phyloP scores from a whole-genome alignment of 2,888 invertebrate genomes.

The Pachliopta kotzebuea region DNA sequence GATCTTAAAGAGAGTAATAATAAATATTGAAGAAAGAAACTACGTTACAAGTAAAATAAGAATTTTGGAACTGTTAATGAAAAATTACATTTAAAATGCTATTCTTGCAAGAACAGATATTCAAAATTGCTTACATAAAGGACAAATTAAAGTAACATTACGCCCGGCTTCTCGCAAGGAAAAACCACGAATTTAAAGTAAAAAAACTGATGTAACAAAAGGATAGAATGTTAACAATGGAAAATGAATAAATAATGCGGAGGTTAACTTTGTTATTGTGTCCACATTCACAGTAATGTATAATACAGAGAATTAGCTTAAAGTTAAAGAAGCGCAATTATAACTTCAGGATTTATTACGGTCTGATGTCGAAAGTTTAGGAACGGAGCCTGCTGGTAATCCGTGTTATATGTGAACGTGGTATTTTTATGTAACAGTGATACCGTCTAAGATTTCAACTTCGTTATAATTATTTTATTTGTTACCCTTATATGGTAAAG shows the following conservation, averaged over 20 bases:
- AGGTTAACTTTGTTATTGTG: constrained; percentile 15
- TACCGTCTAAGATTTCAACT: background rate
- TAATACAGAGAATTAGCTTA: constrained; percentile 17
- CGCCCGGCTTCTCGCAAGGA: background rate
- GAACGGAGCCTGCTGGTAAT: constrained; percentile 17
- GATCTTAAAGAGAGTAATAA: too few relatives aligned
- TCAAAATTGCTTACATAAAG: background rate
- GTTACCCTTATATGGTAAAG: background rate
- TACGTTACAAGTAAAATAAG: too few relatives aligned
- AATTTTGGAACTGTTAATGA: background rate
- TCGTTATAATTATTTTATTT: background rate
- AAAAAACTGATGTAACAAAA: background rate
- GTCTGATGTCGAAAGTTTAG: constrained; percentile 25
- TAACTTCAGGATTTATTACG: constrained; percentile 27
- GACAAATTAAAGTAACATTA: background rate
- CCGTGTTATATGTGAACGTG: constrained; percentile 15
- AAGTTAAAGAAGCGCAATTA: constrained; percentile 21
- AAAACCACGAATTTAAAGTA: background rate
- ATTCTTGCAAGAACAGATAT: background rate
- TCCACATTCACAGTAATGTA: constrained; percentile 7
- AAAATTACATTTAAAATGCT: too few relatives aligned
- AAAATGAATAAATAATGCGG: constrained; percentile 5
- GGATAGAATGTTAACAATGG: background rate
- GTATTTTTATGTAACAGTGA: constrained; percentile 2
- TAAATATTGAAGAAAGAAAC: too few relatives aligned